phyloP scores from a whole-genome alignment of 2,888 invertebrate genomes.

The Lumbricus terrestris region DNA sequence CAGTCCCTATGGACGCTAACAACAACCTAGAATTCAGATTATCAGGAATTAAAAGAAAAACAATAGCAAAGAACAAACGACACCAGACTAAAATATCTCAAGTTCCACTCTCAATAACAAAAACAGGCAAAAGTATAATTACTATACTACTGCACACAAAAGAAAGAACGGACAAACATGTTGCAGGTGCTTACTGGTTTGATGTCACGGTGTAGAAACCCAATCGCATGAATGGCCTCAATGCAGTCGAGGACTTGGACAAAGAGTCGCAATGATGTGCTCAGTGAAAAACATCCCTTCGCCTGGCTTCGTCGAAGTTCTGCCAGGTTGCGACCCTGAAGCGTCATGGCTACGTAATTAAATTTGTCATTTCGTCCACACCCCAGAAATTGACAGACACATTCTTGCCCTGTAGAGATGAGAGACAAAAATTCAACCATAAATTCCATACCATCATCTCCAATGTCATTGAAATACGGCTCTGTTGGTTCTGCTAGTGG shows the following conservation, averaged over 20 bases:
- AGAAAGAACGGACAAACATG: background rate
- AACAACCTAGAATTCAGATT: background rate
- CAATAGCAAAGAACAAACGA: background rate
- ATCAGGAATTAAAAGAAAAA: background rate
- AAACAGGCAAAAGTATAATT: background rate
- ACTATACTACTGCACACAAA: background rate
- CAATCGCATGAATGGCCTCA: constrained; percentile 95
- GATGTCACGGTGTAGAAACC: constrained; percentile 96
- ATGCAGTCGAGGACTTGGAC: constrained; percentile 85
- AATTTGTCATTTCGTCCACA: constrained; percentile 98
- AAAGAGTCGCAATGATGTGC: constrained; percentile 90
- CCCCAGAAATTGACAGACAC: constrained; percentile 97
- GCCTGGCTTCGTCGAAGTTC: constrained; percentile 91
- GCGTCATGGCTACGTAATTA: constrained; percentile 99
- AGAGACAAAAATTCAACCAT: no score
- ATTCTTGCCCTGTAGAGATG: constrained; percentile 76
- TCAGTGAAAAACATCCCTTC: constrained; percentile 90
- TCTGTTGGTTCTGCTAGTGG: no score
- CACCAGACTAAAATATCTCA: background rate
- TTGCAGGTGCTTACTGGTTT: constrained; percentile 72
- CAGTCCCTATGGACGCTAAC: background rate
- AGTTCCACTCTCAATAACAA: background rate
- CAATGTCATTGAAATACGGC: background rate
- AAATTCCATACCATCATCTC: no score
- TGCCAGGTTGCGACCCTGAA: constrained; percentile 94